Percentiles rank a stretch among this genome's conserved stretches.
Conservation (phyloP, 37 sponge, comb jelly and placozoan genomes). For the Oscarella lobularis region DNA sequence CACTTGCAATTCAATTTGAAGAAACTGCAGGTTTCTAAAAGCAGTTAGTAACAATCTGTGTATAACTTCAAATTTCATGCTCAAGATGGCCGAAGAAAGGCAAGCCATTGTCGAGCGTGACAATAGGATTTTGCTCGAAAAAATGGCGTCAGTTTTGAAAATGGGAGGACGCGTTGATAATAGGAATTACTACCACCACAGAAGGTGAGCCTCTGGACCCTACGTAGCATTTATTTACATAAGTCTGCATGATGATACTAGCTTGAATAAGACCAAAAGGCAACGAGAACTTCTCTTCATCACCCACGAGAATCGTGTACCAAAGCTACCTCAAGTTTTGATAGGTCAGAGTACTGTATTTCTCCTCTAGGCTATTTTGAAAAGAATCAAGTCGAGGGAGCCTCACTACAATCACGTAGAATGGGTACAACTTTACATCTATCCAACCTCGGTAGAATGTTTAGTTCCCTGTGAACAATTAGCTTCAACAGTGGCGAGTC, state of each 20-base stretch:
- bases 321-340: too few relatives aligned
- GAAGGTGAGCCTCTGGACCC: conserved; percentile 27
- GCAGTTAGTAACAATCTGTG: too few relatives aligned
- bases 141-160: conserved; percentile 79
- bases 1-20: conserved; percentile 73
- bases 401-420: conserved; percentile 61
- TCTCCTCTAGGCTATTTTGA: conserved; percentile 59
- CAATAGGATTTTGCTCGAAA: conserved; percentile 74
- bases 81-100: conserved; percentile 56
- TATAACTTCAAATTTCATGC: too few relatives aligned
- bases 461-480: neutral
- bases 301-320: conserved; percentile 56
- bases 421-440: too few relatives aligned
- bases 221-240: neutral
- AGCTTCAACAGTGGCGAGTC: conserved; percentile 69
- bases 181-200: conserved; percentile 53
- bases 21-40: conserved; percentile 48
- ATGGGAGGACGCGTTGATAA: conserved; percentile 59
- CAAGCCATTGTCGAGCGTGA: conserved; percentile 63
- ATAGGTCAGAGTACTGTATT: too few relatives aligned
- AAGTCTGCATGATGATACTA: conserved; percentile 17
- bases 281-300: conserved; percentile 62
- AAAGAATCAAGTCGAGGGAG: conserved; percentile 65
- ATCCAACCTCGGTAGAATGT: neutral
- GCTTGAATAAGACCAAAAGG: conserved; percentile 63